Evolutionary conservation across 2,113 vertebrate genomes (phyloP), one percentile per base, ranked within the genome.

Genomic region (Rhabdornis inornatus): DNA sequence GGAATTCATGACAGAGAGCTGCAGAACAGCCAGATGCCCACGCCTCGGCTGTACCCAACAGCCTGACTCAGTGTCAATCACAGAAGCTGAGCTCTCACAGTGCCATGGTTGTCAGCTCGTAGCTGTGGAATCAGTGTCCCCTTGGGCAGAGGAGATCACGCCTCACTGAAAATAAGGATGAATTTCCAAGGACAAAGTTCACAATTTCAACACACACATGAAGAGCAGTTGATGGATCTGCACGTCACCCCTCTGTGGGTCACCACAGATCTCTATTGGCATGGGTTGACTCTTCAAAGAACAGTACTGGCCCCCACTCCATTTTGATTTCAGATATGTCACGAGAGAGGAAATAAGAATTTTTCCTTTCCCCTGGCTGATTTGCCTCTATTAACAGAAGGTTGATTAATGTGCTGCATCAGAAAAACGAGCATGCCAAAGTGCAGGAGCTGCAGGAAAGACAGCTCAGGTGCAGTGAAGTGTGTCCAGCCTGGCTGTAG

Each of bases 41-140:
- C 1, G 1, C 35, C 56, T 57, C 1, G 0, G 1, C 52, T 28
- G 53, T 14, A 24, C 18, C 44, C 15, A 14, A 7, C n/a, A 40
- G 9, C 8, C 0, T 0, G 21, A 27, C 19, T 64, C 44, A 27
- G 55, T 10, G 15, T 2, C 31, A 24, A 33, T 15, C 0, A 0
- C 30, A 28, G 68, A 45, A 76, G 47, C 76, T 0, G 18, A 83
- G 50, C 31, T 59, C 66, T 35, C 2, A 2, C 68, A 35, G 25
- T 4, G 30, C 60, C 75, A 55, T 0, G 1, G 23, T 1, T 50
- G 17, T 2, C 30, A 90, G 72, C 42, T 60, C 78, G 42, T 6
- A 35, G 57, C 44, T 4, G 2, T 3, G 22, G 13, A 39, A 42
- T 10, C n/a, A 4, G 7, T 2, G 12, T 6, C 18, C 5, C 49